phyloP scores from a whole-genome alignment of 2,888 invertebrate genomes.

The Tanypteryx hageni region DNA sequence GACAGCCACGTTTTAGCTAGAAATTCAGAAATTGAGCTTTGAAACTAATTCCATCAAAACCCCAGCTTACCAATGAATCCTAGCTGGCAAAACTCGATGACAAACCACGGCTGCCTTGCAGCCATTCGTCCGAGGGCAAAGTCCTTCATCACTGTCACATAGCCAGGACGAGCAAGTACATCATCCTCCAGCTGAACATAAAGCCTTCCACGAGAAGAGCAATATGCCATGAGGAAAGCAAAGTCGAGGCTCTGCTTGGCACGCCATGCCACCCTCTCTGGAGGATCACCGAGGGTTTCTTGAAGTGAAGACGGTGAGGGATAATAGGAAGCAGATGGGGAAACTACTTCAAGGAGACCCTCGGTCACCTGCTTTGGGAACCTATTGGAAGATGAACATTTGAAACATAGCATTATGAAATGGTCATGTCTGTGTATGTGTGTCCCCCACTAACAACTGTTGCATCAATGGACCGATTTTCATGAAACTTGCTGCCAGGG shows the following conservation, averaged over 20 bases:
- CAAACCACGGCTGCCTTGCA: constrained; percentile 89
- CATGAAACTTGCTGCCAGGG: no score
- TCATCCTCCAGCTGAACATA: constrained; percentile 97
- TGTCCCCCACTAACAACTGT: no score
- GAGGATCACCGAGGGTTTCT: constrained; percentile 89
- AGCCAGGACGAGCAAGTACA: constrained; percentile 90
- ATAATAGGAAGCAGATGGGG: constrained; percentile 91
- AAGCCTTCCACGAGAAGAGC: constrained; percentile 90
- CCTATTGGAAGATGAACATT: constrained; percentile 75
- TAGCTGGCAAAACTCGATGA: constrained; percentile 94
- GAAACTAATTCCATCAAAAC: no score
- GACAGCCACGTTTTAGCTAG: no score
- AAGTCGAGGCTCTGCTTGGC: constrained; percentile 97
- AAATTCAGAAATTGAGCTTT: no score
- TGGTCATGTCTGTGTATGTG: no score
- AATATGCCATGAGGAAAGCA: constrained; percentile 95
- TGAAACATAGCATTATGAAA: background rate
- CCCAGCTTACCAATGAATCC: constrained; percentile 90
- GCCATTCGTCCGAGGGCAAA: constrained; percentile 88
- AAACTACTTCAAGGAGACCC: constrained; percentile 92
- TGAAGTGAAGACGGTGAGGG: constrained; percentile 88
- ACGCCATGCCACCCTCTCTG: constrained; percentile 91
- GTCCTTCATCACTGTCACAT: constrained; percentile 89
- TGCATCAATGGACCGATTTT: no score
- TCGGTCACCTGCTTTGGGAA: constrained; percentile 85